Evolutionary conservation across 2,113 vertebrate species (phyloP), one percentile per base, ranked within the genome.

Genomic region (Abramis brama): DNA sequence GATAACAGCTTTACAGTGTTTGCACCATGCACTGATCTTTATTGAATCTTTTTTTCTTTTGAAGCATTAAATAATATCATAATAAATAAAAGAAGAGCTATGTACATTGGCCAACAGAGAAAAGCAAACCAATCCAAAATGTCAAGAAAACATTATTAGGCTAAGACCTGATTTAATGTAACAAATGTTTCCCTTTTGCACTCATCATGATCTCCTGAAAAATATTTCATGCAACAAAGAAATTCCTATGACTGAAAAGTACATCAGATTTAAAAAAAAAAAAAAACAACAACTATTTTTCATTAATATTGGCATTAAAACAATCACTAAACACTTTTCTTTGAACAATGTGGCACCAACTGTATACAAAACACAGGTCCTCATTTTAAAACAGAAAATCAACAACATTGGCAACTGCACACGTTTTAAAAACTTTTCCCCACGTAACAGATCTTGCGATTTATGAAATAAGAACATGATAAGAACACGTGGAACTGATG

Each of bases 21-120:
- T 87, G 57, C 73, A 89, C 60, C 90, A 91, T 89, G 90, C 87
- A 88, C 15, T 82, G 52, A 89, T 27, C 71, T 89, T 87, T 89
- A 84, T 89, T 85, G 25, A 52, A 6, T 23, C 33, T 36, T 79
- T 68, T 68, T 47, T 84, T 62, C 52, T 86, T 76, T 86, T 70
- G 13, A 60, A 82, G 84, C 50, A 78, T 82, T 75, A 86, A 86
- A 74, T 85, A 87, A 89, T 82, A 84, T 23, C 25, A 55, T 78
- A 89, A 90, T 87, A 87, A 89, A 90, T 87, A 55, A 82, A 86
- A 82, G 12, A 64, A 81, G 19, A 62, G 62, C 71, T 27, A 79
- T 83, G n/a, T 60, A 73, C 68, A 81, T 33, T 85, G 66, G 39
- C 36, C 80, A 50, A 75, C 45, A 79, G 33, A 30, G 6, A 47